These are phyloP conservation scores for Lepilemur ruficaudatus DNA, from an alignment of 2,797 vertebrate genomes.

Conservation along the genomic window DNA sequence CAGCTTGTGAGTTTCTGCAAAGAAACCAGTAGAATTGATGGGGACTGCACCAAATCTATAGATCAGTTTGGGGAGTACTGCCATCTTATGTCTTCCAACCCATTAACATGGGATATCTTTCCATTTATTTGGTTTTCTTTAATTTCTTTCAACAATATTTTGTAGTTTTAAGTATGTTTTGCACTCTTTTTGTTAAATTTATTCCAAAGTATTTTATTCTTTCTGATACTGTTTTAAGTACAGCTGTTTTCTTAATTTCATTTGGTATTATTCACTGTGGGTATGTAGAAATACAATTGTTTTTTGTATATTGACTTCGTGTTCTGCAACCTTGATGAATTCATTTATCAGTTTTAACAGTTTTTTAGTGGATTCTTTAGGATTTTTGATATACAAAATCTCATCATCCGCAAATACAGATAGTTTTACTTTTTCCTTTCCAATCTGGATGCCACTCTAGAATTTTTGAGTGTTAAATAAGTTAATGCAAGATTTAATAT, in stretches of 20 bases:
- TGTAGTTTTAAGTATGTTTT: not conserved
- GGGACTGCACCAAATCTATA: not conserved
- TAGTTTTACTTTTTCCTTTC: not conserved
- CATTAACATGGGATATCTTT: not conserved
- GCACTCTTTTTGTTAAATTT: not conserved
- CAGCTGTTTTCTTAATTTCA: slow-evolving; percentile 4
- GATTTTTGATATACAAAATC: not conserved
- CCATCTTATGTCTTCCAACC: not conserved
- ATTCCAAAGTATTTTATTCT: slow-evolving; percentile 18
- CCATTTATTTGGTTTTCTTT: not conserved
- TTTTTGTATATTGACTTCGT: not conserved
- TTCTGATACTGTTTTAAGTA: not conserved
- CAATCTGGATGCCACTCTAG: not conserved
- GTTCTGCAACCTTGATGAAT: not conserved
- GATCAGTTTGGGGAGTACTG: not conserved
- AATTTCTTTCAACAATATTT: not conserved
- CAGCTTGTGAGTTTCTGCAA: not conserved
- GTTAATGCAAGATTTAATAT: not conserved
- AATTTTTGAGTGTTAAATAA: not conserved
- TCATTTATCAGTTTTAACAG: not conserved
- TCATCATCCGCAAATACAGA: not conserved
- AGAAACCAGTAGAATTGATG: not conserved
- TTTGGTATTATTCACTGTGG: not conserved
- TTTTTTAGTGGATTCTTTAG: not conserved
- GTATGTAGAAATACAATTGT: not conserved